Evolutionary conservation across 1,140 invertebrate species (phyloP), one percentile per base, ranked within the genome.

Genomic region (Samia ricini): DNA sequence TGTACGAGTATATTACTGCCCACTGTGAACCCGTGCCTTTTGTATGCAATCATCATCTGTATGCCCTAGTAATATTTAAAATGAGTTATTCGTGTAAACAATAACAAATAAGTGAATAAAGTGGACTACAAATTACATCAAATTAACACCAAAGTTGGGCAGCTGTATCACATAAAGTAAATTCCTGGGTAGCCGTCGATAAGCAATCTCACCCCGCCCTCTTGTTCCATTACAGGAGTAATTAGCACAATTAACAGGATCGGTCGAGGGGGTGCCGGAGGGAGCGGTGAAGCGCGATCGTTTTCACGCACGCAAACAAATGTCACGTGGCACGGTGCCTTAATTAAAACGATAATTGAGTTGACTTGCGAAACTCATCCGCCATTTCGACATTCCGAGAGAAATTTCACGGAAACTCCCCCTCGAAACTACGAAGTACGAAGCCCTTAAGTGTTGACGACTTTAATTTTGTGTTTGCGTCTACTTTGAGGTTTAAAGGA

Each of bases 311-410:
- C 81, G 87, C 85, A 90, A 90, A 90, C 87, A 88, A 88, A 89
- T 85, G 85, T 87, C 87, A 89, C 87, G 85, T 89, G 87, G 84
- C 80, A 76, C 72, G 72, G 77, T 79, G 87, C 84, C 84, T 88
- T 90, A 88, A 90, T 90, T 90, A 90, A 90, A 90, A 90, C 85
- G 84, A 88, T 90, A 90, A 90, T 90, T 89, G 87, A 89, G 88
- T 88, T 86, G 87, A 89, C 83, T 90, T 88, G 83, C 76, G 81
- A 88, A 88, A 86, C 80, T 87, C 84, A 83, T 87, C 84, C 85
- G 84, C 84, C 81, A 86, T 88, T 89, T 86, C 85, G 79, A 80
- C 85, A 86, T 87, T 83, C 79, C 76, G 73, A 79, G 80, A 81
- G 83, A 85, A 87, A 86, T 83, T 85, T 85, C 79, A 80, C 73